phyloP scores from a whole-genome alignment of 2,113 vertebrate species.

The Megalops atlanticus region DNA sequence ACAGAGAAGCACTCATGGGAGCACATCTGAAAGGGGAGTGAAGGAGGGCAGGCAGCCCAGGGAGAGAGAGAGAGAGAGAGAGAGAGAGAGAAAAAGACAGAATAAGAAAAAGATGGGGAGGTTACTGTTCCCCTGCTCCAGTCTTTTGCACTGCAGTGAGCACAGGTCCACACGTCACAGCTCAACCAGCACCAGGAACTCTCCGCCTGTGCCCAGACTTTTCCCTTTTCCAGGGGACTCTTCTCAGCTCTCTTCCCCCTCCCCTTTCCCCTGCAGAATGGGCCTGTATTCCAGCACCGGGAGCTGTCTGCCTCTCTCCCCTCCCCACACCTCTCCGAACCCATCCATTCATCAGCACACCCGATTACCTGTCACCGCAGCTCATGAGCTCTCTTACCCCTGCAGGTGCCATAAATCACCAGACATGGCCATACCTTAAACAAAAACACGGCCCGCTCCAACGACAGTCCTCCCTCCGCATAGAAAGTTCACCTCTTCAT shows the following conservation, averaged over 20 bases:
- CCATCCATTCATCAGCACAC: background rate
- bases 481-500: too few species aligned
- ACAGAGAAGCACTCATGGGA: background rate
- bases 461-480: too few species aligned
- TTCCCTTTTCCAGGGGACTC: too few species aligned
- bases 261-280: background rate
- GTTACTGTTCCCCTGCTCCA: background rate
- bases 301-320: background rate
- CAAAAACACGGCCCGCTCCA: background rate
- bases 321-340: background rate
- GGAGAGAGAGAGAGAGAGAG: background rate
- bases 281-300: background rate
- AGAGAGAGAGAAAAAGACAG: background rate
- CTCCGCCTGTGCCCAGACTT: too few species aligned
- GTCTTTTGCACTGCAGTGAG: background rate
- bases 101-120: background rate
- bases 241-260: too few species aligned
- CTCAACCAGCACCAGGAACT: too few species aligned
- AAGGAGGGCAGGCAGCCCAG: background rate
- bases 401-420: background rate
- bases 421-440: background rate
- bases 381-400: background rate
- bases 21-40: background rate
- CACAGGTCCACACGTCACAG: too few species aligned
- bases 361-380: background rate